These are phyloP conservation scores for Mohoua ochrocephala DNA, from an alignment of 2,113 vertebrate genomes.

Conservation along the genomic window DNA sequence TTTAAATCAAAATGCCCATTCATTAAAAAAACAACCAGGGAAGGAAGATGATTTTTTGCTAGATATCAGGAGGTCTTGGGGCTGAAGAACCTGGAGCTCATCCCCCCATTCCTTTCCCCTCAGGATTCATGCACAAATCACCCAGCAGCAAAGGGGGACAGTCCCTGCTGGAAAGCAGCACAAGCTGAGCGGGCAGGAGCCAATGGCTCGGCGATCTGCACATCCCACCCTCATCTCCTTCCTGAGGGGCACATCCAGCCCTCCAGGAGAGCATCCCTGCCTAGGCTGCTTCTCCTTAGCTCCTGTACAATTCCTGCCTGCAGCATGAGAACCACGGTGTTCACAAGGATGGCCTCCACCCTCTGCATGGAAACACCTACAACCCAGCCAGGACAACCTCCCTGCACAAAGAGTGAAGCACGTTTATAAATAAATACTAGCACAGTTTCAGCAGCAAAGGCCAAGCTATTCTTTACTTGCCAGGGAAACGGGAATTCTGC, in stretches of 20 bases:
- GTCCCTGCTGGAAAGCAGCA: not conserved
- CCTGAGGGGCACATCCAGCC: fast-evolving
- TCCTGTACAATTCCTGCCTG: not conserved
- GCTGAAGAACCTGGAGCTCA: not conserved
- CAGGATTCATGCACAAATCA: fast-evolving
- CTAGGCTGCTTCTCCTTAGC: not conserved
- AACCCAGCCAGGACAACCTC: not conserved
- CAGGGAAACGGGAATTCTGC: not conserved
- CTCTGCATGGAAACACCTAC: not conserved
- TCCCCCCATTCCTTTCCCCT: not conserved
- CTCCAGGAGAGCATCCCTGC: not conserved
- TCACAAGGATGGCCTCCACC: not conserved
- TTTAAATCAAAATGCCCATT: not conserved
- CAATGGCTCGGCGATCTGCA: fast-evolving
- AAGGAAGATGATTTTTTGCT: not conserved
- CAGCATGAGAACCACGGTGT: fast-evolving
- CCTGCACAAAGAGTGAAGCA: not conserved
- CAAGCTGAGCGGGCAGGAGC: not conserved
- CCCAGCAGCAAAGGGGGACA: not conserved
- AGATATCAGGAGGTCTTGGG: not conserved
- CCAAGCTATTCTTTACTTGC: not conserved
- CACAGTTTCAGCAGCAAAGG: not conserved
- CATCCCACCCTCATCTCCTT: too few relatives aligned
- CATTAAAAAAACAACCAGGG: not conserved
- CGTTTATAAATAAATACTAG: not conserved